These are phyloP conservation scores for Cerastis rubricosa DNA, from an alignment of 2,888 invertebrate species.

Conservation along the genomic window DNA sequence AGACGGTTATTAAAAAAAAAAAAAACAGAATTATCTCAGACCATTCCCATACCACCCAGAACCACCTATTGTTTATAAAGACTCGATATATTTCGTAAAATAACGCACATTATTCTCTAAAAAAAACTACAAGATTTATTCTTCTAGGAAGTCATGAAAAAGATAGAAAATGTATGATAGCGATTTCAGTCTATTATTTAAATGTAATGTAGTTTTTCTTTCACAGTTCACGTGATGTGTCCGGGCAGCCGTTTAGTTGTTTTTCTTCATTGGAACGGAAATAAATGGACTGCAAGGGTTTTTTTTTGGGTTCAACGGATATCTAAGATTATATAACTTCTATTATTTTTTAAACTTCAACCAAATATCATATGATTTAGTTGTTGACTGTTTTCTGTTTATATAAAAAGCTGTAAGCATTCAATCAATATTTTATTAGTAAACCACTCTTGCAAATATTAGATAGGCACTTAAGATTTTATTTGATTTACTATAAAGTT, in stretches of 20 bases:
- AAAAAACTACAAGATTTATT: constrained; percentile 21
- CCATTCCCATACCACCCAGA: not conserved
- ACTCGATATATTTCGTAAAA: not conserved
- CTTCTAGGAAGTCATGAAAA: constrained; percentile 23
- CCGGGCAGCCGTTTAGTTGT: constrained; percentile 18
- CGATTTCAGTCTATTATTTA: constrained; percentile 8
- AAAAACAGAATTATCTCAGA: not conserved
- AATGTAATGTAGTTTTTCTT: constrained; percentile 17
- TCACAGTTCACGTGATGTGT: constrained; percentile 14
- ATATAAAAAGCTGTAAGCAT: not conserved
- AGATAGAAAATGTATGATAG: constrained; percentile 3
- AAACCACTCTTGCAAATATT: not conserved
- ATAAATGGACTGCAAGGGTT: constrained; percentile 19
- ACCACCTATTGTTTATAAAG: not conserved
- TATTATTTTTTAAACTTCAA: not conserved
- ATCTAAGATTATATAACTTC: constrained; percentile 6
- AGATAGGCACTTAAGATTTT: not conserved
- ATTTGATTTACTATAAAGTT: not conserved
- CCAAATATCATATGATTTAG: not conserved
- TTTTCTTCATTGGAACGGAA: constrained; percentile 39
- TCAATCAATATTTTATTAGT: constrained; percentile 2
- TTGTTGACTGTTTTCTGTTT: not conserved
- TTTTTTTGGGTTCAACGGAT: constrained; percentile 30
- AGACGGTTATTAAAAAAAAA: not conserved
- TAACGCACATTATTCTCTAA: constrained; percentile 5